These are phyloP conservation scores for Globia sparganii DNA, from an alignment of 2,888 invertebrate genomes.

Conservation along the genomic window DNA sequence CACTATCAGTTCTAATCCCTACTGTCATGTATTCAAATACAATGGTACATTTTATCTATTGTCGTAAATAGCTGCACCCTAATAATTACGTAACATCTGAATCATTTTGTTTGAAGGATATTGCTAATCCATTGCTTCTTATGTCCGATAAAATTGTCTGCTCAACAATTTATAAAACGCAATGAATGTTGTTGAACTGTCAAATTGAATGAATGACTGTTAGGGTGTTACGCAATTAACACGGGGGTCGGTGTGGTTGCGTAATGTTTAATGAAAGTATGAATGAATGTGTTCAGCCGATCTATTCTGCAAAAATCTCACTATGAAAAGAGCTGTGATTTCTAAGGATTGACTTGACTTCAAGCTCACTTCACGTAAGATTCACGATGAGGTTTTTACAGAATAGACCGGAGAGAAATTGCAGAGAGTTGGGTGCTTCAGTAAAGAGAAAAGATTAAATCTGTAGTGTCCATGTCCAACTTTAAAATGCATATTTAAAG, in stretches of 20 bases:
- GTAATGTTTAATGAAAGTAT: neutral
- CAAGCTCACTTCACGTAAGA: too few species aligned
- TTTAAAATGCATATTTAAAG: neutral
- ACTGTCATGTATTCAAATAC: conserved; percentile 33
- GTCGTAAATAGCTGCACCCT: neutral
- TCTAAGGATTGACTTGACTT: neutral
- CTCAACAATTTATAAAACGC: too few species aligned
- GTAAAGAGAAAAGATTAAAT: neutral
- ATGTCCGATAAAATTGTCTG: too few species aligned
- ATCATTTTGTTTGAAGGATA: too few species aligned
- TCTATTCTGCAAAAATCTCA: neutral
- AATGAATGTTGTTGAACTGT: too few species aligned
- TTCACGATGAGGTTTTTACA: too few species aligned
- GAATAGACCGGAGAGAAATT: neutral
- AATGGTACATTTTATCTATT: neutral
- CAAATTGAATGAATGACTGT: too few species aligned
- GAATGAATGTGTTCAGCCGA: neutral
- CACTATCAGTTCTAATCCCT: conserved; percentile 49
- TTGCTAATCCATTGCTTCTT: too few species aligned
- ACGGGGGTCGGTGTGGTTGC: neutral
- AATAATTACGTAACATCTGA: too few species aligned
- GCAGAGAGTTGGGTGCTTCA: neutral
- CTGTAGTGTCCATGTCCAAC: neutral
- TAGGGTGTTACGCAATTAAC: too few species aligned
- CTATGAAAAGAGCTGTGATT: neutral